A percentile compares a stretch with the other conserved stretches of the same genome.
Evolutionary conservation across 2,888 invertebrate genomes (phyloP).

Genomic region (Neocrepidodera transversa): DNA sequence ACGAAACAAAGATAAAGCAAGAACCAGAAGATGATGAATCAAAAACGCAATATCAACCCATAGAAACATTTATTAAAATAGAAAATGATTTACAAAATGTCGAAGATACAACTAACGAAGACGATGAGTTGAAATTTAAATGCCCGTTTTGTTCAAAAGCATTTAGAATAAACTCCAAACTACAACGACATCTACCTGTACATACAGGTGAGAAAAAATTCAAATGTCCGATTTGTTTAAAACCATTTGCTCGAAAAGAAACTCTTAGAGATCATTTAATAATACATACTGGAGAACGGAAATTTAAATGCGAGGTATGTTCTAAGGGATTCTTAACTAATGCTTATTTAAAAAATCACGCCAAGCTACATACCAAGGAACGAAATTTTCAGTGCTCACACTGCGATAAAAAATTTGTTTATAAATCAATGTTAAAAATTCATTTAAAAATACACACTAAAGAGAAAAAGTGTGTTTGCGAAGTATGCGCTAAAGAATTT

Average conservation of each 20-base stretch:
- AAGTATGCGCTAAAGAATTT: conserved; percentile 7
- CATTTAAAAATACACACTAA: conserved; percentile 9
- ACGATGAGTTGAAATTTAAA: conserved; percentile 2
- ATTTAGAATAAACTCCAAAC: conserved; percentile 1
- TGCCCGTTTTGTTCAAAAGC: conserved; percentile 8
- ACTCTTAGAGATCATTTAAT: background rate
- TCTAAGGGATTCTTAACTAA: conserved; percentile 10
- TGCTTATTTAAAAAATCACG: conserved; percentile 7
- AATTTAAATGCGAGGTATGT: background rate
- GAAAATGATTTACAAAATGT: background rate
- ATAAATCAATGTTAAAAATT: conserved; percentile 3
- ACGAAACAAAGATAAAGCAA: conserved; percentile 8
- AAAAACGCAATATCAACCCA: background rate
- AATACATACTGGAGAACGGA: background rate
- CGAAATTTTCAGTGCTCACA: background rate
- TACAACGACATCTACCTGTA: background rate
- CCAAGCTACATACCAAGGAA: conserved; percentile 5
- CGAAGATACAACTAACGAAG: background rate
- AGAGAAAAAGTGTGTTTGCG: conserved; percentile 7
- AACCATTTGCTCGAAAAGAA: background rate
- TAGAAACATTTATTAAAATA: background rate
- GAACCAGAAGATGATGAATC: background rate
- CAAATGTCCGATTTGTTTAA: background rate
- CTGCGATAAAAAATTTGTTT: conserved; percentile 6
- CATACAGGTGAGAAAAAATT: conserved; percentile 6